Conservation (phyloP, 2,797 vertebrate genomes). For the Sebastes trivittatus region DNA sequence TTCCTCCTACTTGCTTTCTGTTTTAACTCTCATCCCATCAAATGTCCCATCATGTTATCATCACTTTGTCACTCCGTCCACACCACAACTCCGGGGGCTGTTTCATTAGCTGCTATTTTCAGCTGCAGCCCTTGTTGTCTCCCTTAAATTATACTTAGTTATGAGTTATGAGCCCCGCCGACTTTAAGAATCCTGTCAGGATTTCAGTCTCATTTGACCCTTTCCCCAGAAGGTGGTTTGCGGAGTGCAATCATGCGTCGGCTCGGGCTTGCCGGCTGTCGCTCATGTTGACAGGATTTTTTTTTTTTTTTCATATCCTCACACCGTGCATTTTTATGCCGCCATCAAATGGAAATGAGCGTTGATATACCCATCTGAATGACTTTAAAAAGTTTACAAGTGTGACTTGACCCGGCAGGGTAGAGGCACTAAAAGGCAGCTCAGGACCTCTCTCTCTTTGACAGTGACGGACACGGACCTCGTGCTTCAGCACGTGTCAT, state of each 20-base stretch:
- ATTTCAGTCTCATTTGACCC: slow-evolving; percentile 69
- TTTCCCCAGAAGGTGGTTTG: slow-evolving; percentile 61
- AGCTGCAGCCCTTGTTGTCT: slow-evolving; percentile 53
- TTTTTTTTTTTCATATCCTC: slow-evolving; percentile 32
- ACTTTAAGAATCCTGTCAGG: slow-evolving; percentile 61
- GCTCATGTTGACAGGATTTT: slow-evolving; percentile 62
- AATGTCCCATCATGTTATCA: slow-evolving; percentile 61
- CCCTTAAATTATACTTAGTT: slow-evolving; percentile 61
- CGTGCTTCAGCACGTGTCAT: slow-evolving; percentile 7
- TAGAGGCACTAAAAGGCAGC: slow-evolving; percentile 23
- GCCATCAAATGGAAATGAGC: slow-evolving; percentile 53
- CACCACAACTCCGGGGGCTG: slow-evolving; percentile 53
- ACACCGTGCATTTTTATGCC: slow-evolving; percentile 51
- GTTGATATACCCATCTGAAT: slow-evolving; percentile 41
- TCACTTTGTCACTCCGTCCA: slow-evolving; percentile 63
- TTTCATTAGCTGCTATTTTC: slow-evolving; percentile 75
- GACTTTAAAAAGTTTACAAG: slow-evolving; percentile 51
- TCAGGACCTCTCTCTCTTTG: slow-evolving; percentile 31
- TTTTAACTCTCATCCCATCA: slow-evolving; percentile 65
- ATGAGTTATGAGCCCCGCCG: slow-evolving; percentile 48
- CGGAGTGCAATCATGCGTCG: slow-evolving; percentile 59
- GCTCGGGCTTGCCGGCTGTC: slow-evolving; percentile 54
- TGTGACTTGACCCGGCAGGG: slow-evolving; percentile 34
- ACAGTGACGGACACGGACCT: slow-evolving; percentile 31
- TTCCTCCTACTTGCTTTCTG: slow-evolving; percentile 46